Percentiles rank a stretch among this genome's conserved stretches.
Conservation (phyloP, 2,888 invertebrate species). For the Deilephila elpenor region DNA sequence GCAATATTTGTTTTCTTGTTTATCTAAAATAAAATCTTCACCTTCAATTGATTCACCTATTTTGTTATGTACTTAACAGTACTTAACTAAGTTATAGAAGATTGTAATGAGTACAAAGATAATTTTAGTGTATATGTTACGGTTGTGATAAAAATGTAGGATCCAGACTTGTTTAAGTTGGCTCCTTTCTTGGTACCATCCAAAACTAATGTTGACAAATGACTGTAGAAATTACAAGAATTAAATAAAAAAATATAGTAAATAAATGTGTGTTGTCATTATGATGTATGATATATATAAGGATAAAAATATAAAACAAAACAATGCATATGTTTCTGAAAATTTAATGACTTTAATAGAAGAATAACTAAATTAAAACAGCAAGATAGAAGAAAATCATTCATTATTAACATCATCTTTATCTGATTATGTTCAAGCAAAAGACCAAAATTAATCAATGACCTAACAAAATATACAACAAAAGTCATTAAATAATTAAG, state of each 20-base stretch:
- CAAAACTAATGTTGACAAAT: neutral
- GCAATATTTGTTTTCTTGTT: slow-evolving; percentile 19
- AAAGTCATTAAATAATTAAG: slow-evolving; percentile 84
- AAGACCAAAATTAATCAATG: slow-evolving; percentile 84
- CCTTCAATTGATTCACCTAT: neutral
- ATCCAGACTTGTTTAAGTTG: slow-evolving; percentile 1
- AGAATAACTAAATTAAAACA: slow-evolving; percentile 85
- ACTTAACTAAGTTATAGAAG: neutral
- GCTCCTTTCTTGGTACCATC: neutral
- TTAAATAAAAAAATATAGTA: neutral
- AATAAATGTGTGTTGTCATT: slow-evolving; percentile 4
- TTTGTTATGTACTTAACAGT: slow-evolving; percentile 14
- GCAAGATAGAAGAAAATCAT: slow-evolving; percentile 82
- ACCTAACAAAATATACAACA: slow-evolving; percentile 86
- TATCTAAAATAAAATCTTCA: neutral
- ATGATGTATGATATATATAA: neutral
- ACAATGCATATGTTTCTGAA: slow-evolving; percentile 75
- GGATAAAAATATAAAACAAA: slow-evolving; percentile 41
- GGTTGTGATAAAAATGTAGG: slow-evolving; percentile 18
- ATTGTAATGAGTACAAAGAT: slow-evolving; percentile 27
- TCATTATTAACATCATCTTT: slow-evolving; percentile 80
- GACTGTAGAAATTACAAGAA: slow-evolving; percentile 17
- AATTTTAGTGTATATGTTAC: slow-evolving; percentile 12
- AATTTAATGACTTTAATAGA: slow-evolving; percentile 85
- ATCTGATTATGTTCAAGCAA: slow-evolving; percentile 79